phyloP scores from a whole-genome alignment of 2,797 vertebrate genomes.

The Poecilia picta region DNA sequence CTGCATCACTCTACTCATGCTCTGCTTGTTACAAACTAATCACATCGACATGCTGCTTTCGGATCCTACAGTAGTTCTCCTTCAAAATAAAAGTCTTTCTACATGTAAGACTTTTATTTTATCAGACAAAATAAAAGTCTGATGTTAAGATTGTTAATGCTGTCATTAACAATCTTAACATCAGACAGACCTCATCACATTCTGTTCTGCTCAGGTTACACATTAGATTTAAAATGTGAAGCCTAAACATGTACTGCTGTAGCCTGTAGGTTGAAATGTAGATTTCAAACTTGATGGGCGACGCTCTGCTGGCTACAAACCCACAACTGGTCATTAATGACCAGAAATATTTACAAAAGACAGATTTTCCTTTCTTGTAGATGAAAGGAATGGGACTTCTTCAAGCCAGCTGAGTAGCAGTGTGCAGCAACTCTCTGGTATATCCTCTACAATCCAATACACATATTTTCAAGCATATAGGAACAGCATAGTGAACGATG shows the following conservation, averaged over 20 bases:
- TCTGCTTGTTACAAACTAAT: neutral
- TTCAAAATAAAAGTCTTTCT: neutral
- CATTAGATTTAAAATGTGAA: neutral
- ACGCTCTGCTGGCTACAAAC: neutral
- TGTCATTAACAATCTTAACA: neutral
- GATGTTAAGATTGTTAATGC: no score
- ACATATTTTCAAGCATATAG: neutral
- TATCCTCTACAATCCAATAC: neutral
- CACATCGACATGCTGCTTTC: neutral
- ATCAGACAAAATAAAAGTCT: neutral
- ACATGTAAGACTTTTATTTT: no score
- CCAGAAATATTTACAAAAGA: neutral
- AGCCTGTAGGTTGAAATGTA: neutral
- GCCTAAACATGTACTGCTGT: neutral
- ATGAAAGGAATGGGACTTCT: neutral
- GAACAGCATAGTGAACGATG: neutral
- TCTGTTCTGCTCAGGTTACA: neutral
- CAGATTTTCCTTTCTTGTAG: neutral
- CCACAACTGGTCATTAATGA: neutral
- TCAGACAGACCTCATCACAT: neutral
- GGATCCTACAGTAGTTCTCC: neutral
- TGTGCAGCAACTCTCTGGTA: neutral
- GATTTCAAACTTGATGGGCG: neutral
- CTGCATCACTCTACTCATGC: neutral
- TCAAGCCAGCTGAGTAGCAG: neutral